Conservation (phyloP, 2,888 invertebrate genomes). For the Drosophila phalerata region DNA sequence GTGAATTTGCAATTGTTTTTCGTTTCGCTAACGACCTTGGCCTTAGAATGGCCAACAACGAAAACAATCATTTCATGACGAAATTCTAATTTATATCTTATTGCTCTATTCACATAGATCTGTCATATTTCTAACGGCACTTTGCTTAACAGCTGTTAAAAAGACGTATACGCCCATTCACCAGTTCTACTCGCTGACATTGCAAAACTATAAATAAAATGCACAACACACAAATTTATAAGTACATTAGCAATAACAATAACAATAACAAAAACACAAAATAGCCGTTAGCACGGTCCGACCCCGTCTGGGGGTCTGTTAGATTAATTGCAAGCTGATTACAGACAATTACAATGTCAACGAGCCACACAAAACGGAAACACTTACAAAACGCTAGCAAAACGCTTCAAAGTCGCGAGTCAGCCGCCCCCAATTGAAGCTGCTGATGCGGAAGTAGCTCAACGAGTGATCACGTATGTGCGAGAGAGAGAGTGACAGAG, state of each 20-base stretch:
- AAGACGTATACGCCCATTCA: slow-evolving; percentile 29
- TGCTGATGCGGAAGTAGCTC: slow-evolving; percentile 50
- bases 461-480: slow-evolving; percentile 19
- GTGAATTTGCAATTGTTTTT: slow-evolving; percentile 62
- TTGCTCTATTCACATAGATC: slow-evolving; percentile 40
- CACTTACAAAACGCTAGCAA: slow-evolving; percentile 49
- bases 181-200: slow-evolving; percentile 54
- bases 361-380: slow-evolving; percentile 67
- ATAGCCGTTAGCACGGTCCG: slow-evolving; percentile 60
- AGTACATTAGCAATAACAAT: slow-evolving; percentile 43
- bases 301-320: slow-evolving; percentile 71
- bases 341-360: slow-evolving; percentile 75
- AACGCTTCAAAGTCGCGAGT: slow-evolving; percentile 60
- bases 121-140: slow-evolving; percentile 63
- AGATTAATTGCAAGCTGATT: slow-evolving; percentile 80
- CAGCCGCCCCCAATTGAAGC: slow-evolving; percentile 46
- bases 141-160: slow-evolving; percentile 56
- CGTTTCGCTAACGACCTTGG: slow-evolving; percentile 76
- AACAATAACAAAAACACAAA: slow-evolving; percentile 23
- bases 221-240: slow-evolving; percentile 46
- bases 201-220: slow-evolving; percentile 72
- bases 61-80: slow-evolving; percentile 46
- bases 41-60: slow-evolving; percentile 77
- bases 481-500: slow-evolving; percentile 11
- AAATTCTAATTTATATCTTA: slow-evolving; percentile 24